Conservation (phyloP, 2,113 vertebrate species). For the Gallinago jamesoni region DNA sequence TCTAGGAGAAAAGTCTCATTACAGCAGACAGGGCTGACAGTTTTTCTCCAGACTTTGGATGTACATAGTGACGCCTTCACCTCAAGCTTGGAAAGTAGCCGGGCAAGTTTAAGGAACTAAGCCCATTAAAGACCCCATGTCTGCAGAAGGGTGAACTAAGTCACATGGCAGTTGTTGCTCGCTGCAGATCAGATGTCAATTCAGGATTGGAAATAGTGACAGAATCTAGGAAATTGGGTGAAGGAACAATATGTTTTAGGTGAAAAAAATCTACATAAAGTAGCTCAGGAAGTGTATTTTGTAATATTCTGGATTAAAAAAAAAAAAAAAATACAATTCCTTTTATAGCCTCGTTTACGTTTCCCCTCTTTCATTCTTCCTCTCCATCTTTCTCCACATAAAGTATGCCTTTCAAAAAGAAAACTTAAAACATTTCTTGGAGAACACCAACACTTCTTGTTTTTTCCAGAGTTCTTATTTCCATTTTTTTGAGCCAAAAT, state of each 20-base stretch:
- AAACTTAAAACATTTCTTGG: neutral
- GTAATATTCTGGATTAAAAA: neutral
- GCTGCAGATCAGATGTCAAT: neutral
- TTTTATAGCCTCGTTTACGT: neutral
- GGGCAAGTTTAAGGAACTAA: neutral
- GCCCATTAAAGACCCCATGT: neutral
- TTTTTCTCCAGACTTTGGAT: neutral
- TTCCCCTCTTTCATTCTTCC: neutral
- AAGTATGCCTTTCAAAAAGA: neutral
- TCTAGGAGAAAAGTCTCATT: slow-evolving; percentile 28
- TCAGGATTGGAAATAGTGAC: neutral
- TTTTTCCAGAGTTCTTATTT: neutral
- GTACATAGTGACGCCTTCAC: neutral
- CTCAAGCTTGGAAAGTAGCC: neutral
- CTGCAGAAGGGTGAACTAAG: neutral
- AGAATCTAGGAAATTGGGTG: neutral
- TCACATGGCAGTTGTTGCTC: neutral
- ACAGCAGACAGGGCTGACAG: neutral
- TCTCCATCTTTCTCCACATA: neutral
- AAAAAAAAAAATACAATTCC: neutral
- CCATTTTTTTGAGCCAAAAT: neutral
- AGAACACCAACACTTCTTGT: neutral
- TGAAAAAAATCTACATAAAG: neutral
- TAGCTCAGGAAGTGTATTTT: neutral
- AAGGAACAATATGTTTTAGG: neutral